Evolutionary conservation across 2,113 vertebrate genomes (phyloP).

Genomic region (Pandion haliaetus): DNA sequence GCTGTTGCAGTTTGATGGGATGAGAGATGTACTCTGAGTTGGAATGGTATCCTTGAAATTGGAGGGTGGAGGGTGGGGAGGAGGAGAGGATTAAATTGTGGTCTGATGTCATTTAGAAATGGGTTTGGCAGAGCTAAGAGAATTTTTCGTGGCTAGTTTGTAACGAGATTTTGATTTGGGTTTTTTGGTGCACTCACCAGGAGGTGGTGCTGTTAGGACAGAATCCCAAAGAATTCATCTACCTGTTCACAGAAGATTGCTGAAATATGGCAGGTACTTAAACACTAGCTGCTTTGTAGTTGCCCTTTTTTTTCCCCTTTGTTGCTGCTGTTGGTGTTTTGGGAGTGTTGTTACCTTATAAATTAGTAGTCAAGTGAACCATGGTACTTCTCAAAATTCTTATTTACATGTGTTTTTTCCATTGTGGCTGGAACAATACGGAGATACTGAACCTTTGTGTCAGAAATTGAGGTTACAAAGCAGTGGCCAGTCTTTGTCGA

Average conservation of each 20-base stretch:
- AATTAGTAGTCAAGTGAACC: not conserved
- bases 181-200: not conserved
- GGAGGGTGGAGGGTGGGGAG: not conserved
- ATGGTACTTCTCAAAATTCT: not conserved
- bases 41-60: not conserved
- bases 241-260: not conserved
- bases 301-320: not conserved
- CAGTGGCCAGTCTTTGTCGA: not conserved
- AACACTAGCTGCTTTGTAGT: not conserved
- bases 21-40: not conserved
- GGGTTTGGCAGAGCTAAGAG: not conserved
- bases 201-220: constrained; percentile 20
- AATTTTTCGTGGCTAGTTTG: not conserved
- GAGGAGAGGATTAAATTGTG: not conserved
- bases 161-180: not conserved
- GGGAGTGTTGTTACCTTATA: not conserved
- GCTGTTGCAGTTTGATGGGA: not conserved
- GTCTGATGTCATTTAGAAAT: not conserved
- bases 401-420: not conserved
- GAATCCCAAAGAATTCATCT: not conserved
- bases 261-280: not conserved
- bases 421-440: not conserved
- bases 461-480: not conserved
- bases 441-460: not conserved
- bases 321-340: not conserved